phyloP scores from a whole-genome alignment of 2,797 vertebrate species.

The Lutra lutra region DNA sequence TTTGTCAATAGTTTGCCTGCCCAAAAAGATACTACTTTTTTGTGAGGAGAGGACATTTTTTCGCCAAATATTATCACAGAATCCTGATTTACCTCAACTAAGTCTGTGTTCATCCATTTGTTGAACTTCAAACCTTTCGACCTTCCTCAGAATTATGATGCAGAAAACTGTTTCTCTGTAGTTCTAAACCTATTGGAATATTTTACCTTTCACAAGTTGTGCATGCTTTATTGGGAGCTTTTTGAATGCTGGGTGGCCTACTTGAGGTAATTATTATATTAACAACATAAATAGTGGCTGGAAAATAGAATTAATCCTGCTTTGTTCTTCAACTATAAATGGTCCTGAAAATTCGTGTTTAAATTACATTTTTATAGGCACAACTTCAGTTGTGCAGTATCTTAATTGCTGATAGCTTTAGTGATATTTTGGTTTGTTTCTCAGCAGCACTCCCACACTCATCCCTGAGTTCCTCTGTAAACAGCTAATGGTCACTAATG shows the following conservation, averaged over 20 bases:
- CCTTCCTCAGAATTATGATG: conserved; percentile 34
- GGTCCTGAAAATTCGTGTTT: background rate
- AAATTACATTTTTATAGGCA: background rate
- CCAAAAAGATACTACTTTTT: background rate
- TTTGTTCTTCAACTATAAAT: background rate
- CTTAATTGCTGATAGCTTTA: background rate
- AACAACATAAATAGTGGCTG: background rate
- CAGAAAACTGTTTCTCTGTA: background rate
- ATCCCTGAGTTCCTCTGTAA: background rate
- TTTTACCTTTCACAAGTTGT: background rate
- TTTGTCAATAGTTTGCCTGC: conserved; percentile 41
- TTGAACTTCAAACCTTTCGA: background rate
- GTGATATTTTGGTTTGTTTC: background rate
- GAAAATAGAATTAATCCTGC: background rate
- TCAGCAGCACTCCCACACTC: background rate
- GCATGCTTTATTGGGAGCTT: background rate
- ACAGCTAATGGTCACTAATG: background rate
- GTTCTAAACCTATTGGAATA: background rate
- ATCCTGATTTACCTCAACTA: background rate
- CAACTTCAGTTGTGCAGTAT: background rate
- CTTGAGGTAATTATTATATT: background rate
- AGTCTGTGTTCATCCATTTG: background rate
- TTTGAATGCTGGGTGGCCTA: background rate
- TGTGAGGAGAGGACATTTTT: background rate
- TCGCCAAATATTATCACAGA: background rate